Evolutionary conservation across 2,797 vertebrate genomes (phyloP), one percentile per base, ranked within the genome.

Genomic region (Enteromius thamalakanensis): DNA sequence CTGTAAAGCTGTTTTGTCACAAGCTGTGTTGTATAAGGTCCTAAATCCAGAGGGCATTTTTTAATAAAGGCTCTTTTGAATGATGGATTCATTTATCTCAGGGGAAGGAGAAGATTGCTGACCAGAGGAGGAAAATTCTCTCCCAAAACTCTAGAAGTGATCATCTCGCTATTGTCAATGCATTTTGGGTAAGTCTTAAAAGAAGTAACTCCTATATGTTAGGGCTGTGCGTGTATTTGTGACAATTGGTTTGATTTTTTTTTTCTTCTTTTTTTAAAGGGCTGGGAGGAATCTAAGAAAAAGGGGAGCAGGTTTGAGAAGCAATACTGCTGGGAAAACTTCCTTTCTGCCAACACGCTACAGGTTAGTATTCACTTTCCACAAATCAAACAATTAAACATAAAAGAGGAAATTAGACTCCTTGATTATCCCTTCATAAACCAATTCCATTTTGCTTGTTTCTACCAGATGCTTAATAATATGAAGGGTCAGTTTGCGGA

Each of bases 401-500:
- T 21, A 12, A 19, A 17, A 29, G 37, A 45, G 4, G 5, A 40
- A 32, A 53, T 34, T 12, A 2, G 4, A 51, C 26, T 1, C 49
- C 49, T 51, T 23, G 5, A 45, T 12, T 19, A 15, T n/a, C n/a
- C 10, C 47, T 53, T 17, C 7, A 55, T 68, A 12, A 69, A 69
- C 26, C 2, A 26, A 69, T 26, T 42, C 42, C 10, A 19, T 72
- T 23, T 70, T 62, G 23, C 19, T 69, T 1, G 40, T 21, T 78
- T 72, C 34, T 21, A 79, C 79, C 87, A 99, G 98, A 99, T 99
- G 98, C 92, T 99, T 87, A 95, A 97, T 87, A 97, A 97, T 90
- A 99, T 99, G 98, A 99, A 99, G 90, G 95, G 95, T 2, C 98
- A 99, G 90, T 99, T 99, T 95, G 93, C 97, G 0, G 98, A 99